Conservation (phyloP, 2,113 vertebrate species). For the Brachirus orientalis region DNA sequence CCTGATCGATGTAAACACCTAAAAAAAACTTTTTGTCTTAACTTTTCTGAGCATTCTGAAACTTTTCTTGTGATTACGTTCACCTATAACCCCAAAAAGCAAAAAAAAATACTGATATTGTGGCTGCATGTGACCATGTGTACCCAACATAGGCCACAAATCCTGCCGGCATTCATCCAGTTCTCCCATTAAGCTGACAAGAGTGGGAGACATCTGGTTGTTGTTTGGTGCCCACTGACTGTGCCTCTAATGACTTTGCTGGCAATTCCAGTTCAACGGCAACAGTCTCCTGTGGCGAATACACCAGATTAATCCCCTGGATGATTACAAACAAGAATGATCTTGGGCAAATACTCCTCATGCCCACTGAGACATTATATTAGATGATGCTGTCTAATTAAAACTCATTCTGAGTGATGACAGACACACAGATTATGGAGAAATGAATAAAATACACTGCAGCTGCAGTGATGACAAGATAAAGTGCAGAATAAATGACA, state of each 20-base stretch:
- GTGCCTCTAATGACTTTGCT: constrained; percentile 80
- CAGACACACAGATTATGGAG: constrained; percentile 7
- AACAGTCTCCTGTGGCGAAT: constrained; percentile 66
- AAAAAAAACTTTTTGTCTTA: constrained; percentile 19
- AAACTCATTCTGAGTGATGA: constrained; percentile 43
- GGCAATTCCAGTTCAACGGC: constrained; percentile 69
- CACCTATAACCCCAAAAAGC: constrained; percentile 7
- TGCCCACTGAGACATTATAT: constrained; percentile 71
- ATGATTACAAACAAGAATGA: constrained; percentile 77
- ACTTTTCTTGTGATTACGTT: constrained; percentile 13
- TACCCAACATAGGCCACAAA: constrained; percentile 45
- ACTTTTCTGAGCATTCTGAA: constrained; percentile 14
- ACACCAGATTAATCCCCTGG: constrained; percentile 76
- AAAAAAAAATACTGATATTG: constrained; percentile 9
- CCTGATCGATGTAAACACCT: constrained; percentile 45
- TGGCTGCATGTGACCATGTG: constrained; percentile 52
- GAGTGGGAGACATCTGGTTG: constrained; percentile 68
- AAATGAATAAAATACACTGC: constrained; percentile 26
- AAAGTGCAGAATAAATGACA: no score
- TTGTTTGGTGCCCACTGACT: constrained; percentile 71
- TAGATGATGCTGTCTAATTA: constrained; percentile 74
- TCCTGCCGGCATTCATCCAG: constrained; percentile 53
- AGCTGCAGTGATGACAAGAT: not conserved
- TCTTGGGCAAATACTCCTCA: constrained; percentile 74
- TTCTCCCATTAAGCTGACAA: constrained; percentile 62